Base-by-base conservation (phyloP, 2,888 invertebrate genomes). In the Escarpia spicata region DNA sequence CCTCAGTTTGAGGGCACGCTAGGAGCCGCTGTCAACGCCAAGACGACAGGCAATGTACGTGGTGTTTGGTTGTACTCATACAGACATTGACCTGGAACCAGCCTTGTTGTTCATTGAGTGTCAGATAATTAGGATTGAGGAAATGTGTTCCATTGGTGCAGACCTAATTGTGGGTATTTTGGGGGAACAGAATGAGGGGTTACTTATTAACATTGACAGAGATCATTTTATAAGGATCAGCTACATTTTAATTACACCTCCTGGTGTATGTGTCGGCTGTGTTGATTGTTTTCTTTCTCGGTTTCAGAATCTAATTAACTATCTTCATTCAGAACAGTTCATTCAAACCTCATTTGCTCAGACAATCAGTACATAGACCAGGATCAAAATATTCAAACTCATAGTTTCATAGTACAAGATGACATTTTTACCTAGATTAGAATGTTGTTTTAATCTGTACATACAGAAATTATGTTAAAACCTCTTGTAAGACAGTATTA, bases 21-120 rank as follows among this genome's bases (percentile, higher is more conserved):
- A 43, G 92, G 92, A 0, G 58, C 92, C 26, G 92, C 93, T n/a
- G 93, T 93, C 26, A 91, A 92, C 89, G 92, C 93, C 31, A 92
- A 92, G 12, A 92, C 58, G 31, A 92, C 92, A 31, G 92, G 92
- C 43, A 92, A 92, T 75, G 75, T 75, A 75, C 9, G 52, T 52
- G 52, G 52, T 9, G 9, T 12, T 52, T 6, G 52, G 52, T 52
- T 75, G 26, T 60, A 19, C 1, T 12, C 60, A 60, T 19, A 60
- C 26, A 60, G 26, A 26, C 19, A 60, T 19, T 19, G 3, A 60
- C 19, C 60, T 19, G 4, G 4, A 60, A 4, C 60, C 60, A 60
- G 12, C 26, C 26, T 60, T 60, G 4, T 75, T 75, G n/a, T 75
- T 75, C n/a, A 75, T 26, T 26, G 75, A 26, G 19, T 52, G 52